Evolutionary conservation across 1,140 invertebrate species (phyloP), one percentile per base, ranked within the genome.

Genomic region (Helicoverpa armigera): DNA sequence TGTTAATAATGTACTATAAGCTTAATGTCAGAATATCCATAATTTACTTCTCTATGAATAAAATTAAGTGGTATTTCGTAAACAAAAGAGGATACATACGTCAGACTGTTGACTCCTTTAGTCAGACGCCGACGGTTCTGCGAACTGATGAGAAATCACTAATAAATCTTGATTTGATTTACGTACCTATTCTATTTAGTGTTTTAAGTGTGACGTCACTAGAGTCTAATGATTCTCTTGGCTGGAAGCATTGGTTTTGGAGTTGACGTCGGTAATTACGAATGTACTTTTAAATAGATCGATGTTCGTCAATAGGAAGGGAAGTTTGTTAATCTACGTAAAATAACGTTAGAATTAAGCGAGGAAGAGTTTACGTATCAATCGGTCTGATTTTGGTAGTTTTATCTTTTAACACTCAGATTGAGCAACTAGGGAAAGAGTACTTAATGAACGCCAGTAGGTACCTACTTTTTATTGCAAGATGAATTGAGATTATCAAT

Each of bases 121-220:
- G 35, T 73, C 11, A 60, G 48, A 60, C 7, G 18, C 72, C 18
- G 54, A 56, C 29, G 29, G 60, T 76, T 82, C 67, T 53, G 2
- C 56, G 67, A 78, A 82, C 53, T 77, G 43, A 77, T 29, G 69
- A 75, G 63, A 53, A 79, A 61, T 79, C 58, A 18, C 31, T 48
- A 65, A 72, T 79, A 78, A 82, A 82, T 82, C 60, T 82, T 69
- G 58, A n/a, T 79, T 72, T 70, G 74, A 79, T 67, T 82, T 79
- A 82, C 69, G 81, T 60, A 75, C 51, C 14, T 65, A 72, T 23
- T 58, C 70, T 56, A 65, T 65, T 53, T 65, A 67, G 61, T 75
- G 29, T 61, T 67, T 53, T 31, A 23, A n/a, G 50, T 65, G 43
- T 75, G 56, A 75, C 51, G 58, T 61, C 48, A 70, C 50, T 7